Evolutionary conservation across 2,113 vertebrate species (phyloP), one percentile per base, ranked within the genome.

Genomic region (Paraplagusia blochii): DNA sequence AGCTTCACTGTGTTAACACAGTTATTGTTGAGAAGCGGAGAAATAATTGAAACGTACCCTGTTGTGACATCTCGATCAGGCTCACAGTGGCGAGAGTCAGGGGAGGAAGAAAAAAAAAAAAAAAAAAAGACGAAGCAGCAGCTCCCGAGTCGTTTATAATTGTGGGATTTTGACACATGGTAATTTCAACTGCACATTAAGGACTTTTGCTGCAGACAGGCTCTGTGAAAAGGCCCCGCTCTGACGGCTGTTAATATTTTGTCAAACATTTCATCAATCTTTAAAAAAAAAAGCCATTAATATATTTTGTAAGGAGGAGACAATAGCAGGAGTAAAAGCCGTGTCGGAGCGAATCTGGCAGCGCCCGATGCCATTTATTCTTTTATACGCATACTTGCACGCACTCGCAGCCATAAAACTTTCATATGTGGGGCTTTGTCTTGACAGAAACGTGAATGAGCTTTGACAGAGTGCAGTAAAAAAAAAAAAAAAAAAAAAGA

Each of bases 1-100:
- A 67, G 67, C 59, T 77, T 67, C 61, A 84, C 77, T 88, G 61
- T 64, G 58, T 80, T 66, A 42, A 35, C 48, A 57, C 51, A 58
- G 36, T 74, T 72, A 72, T 44, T 84, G 75, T 76, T 69, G 40
- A 18, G 40, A 61, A 65, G 11, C 38, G 53, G 56, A 10, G 63
- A 44, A 76, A 57, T 56, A 44, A 55, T 61, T 59, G 44, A 40
- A 16, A 55, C 18, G 58, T 40, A 63, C 33, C 19, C 47, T 39
- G 14, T 16, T 19, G 0, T 73, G 72, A 73, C 68, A 62, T 71
- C 46, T 39, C 8, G 15, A 51, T 47, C 9, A 54, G 69, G 81
- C 58, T 81, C 70, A 78, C 14, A 36, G 8, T 40, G 43, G 63
- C 3, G 65, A 61, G 67, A 63, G 73, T 29, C 22, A 6, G 6